Conservation (phyloP, 1,140 invertebrate genomes). For the Lordiphosa stackelbergi region DNA sequence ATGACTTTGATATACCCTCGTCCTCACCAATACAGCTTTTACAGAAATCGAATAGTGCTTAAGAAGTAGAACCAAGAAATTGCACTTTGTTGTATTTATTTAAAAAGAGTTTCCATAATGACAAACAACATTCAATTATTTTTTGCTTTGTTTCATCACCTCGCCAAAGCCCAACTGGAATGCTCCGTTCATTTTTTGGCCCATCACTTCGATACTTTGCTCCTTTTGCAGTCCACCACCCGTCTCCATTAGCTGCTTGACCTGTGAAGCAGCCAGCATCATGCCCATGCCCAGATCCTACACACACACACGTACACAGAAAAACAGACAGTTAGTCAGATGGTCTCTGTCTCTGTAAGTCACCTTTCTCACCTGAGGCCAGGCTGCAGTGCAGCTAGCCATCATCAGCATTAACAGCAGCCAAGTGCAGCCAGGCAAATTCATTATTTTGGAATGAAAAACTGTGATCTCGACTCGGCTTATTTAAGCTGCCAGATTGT, state of each 20-base stretch:
- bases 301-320: background rate
- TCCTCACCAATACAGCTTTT: too few relatives aligned
- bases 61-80: too few relatives aligned
- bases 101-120: too few relatives aligned
- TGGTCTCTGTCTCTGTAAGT: background rate
- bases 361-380: constrained; percentile 23
- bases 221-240: constrained; percentile 34
- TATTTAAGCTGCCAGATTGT: background rate
- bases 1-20: too few relatives aligned
- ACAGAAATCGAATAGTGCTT: too few relatives aligned
- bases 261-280: constrained; percentile 39
- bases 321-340: background rate
- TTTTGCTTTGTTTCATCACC: constrained; percentile 16
- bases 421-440: background rate
- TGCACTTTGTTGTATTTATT: too few relatives aligned
- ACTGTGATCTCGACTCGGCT: background rate
- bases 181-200: constrained; percentile 19
- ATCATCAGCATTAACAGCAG: constrained; percentile 3
- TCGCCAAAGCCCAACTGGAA: constrained; percentile 51
- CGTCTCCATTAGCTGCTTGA: constrained; percentile 46
- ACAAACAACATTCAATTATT: too few relatives aligned
- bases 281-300: constrained; percentile 48
- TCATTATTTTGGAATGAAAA: constrained; percentile 2
- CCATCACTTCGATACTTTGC: constrained; percentile 44
- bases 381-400: background rate